Evolutionary conservation across 2,888 invertebrate species (phyloP), one percentile per base, ranked within the genome.

Genomic region (Abrostola tripartita): DNA sequence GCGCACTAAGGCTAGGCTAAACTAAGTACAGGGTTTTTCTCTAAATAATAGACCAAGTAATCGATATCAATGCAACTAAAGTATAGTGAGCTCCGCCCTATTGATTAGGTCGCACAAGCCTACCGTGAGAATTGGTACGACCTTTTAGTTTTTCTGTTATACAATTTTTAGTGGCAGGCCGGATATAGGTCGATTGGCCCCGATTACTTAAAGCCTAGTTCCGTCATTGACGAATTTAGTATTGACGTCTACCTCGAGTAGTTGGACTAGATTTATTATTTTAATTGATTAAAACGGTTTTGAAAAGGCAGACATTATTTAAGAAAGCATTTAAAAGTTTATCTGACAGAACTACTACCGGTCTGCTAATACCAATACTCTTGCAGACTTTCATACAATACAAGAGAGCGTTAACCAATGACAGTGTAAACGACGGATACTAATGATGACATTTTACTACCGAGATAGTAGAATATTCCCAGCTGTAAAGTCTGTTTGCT

Each of bases 1-100:
- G 49, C 59, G 57, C 12, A 49, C 63, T 71, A 67, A 76, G 71
- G 69, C 58, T 63, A 62, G 53, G 50, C 55, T 35, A 53, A 64
- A 37, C 54, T 51, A 35, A 53, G 38, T 47, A 59, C 38, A 54
- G 11, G 9, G 35, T 37, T 36, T n/a, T 55, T 14, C 63, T 51
- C 57, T 42, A 37, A 40, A 38, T 61, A 49, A 14, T 37, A 42
- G n/a, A 42, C 50, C 35, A 36, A 24, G 24, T 24, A 24, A 24
- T 24, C 24, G 24, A 24, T 24, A 2, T 24, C 4, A 24, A 24
- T 24, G 24, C 24, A 24, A 1, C 24, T 2, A 24, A 24, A 24
- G 24, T 24, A 24, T 24, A 24, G 1, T 24, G 24, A 24, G 24
- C 38, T 57, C 52, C 12, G 5, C 41, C 11, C 53, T 24, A 24